phyloP scores from a whole-genome alignment of 2,888 invertebrate species.

The Sturmia bella region DNA sequence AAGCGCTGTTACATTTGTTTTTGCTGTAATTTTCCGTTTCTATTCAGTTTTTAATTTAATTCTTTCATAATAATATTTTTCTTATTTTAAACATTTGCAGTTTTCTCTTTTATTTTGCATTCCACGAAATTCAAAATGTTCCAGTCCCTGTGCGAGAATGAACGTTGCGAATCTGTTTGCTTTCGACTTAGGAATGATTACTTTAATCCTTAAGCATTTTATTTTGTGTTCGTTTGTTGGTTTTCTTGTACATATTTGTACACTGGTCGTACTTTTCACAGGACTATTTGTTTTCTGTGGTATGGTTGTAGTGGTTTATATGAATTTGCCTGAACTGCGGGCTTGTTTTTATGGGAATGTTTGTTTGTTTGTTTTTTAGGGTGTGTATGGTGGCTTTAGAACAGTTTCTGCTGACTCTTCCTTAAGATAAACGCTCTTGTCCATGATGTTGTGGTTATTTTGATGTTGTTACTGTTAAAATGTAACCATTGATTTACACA shows the following conservation, averaged over 20 bases:
- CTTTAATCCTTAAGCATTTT: constrained; percentile 60
- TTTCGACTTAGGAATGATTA: constrained; percentile 57
- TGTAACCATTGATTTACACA: constrained; percentile 67
- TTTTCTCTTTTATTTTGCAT: constrained; percentile 12
- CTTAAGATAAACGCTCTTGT: constrained; percentile 59
- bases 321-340: constrained; percentile 48
- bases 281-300: constrained; percentile 44
- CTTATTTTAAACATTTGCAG: constrained; percentile 46
- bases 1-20: constrained; percentile 40
- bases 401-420: constrained; percentile 12
- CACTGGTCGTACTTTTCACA: constrained; percentile 31
- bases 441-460: constrained; percentile 64
- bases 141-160: not conserved
- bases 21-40: constrained; percentile 77
- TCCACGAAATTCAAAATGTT: not conserved
- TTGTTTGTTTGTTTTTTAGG: constrained; percentile 25
- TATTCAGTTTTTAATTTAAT: constrained; percentile 79
- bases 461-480: constrained; percentile 51
- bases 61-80: constrained; percentile 69
- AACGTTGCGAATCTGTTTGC: not conserved
- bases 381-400: not conserved
- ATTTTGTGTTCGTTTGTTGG: constrained; percentile 10
- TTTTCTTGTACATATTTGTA: constrained; percentile 6
- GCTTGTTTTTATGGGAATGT: constrained; percentile 26
- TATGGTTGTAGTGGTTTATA: constrained; percentile 42